A percentile compares a stretch with the other conserved stretches of the same genome.
Conservation (phyloP, 2,797 vertebrate genomes). For the Myiothlypis chrysogaster region DNA sequence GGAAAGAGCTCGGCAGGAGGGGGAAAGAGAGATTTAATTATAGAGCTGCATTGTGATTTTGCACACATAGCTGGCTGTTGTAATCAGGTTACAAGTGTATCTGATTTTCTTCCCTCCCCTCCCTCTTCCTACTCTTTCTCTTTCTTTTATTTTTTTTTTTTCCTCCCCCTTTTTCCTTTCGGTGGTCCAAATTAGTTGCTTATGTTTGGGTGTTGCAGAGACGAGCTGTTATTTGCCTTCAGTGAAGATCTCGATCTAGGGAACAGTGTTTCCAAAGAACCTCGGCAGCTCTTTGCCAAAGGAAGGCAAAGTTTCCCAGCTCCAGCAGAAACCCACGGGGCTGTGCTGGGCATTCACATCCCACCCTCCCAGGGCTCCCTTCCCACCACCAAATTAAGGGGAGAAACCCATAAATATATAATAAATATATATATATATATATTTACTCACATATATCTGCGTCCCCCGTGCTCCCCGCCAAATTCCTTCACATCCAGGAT, state of each 20-base stretch:
- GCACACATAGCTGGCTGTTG: conserved; percentile 56
- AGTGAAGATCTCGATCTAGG: not conserved
- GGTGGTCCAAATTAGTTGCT: not conserved
- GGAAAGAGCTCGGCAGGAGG: conserved; percentile 62
- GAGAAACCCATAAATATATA: not conserved
- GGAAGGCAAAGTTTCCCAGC: not conserved
- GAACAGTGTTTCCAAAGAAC: not conserved
- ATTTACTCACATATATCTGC: not conserved
- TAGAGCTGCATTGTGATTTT: conserved; percentile 63
- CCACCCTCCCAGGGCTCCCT: not conserved
- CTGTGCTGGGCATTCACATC: fast-evolving
- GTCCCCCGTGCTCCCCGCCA: not conserved
- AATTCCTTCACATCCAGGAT: not conserved
- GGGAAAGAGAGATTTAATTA: conserved; percentile 70
- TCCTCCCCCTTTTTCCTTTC: not conserved
- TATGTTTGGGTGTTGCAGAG: conserved; percentile 15
- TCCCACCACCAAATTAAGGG: not conserved
- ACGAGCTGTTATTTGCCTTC: not conserved
- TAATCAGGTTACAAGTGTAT: conserved; percentile 63
- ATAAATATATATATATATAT: no score
- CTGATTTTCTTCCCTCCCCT: conserved; percentile 58
- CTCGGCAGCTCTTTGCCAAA: not conserved
- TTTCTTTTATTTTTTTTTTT: not conserved
- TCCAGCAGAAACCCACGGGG: fast-evolving
- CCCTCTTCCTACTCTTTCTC: conserved; percentile 45